Conservation (phyloP, 1,140 invertebrate genomes). For the Nasonia longicornis region DNA sequence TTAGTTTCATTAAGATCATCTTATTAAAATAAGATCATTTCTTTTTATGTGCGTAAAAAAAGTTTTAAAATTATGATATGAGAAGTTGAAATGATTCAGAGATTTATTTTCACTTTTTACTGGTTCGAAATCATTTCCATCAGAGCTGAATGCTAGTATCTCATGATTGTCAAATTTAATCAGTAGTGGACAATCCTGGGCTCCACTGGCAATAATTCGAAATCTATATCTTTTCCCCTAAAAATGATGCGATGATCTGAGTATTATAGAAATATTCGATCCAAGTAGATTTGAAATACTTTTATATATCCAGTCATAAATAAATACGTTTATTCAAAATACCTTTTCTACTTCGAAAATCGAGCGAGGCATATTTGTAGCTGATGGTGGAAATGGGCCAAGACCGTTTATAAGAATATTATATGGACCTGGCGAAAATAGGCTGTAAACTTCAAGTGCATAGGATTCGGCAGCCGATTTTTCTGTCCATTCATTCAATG, state of each 20-base stretch:
- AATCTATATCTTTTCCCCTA: conserved; percentile 84
- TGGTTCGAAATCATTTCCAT: conserved; percentile 75
- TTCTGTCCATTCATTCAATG: conserved; percentile 85
- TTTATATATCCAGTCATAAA: too few species aligned
- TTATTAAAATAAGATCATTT: too few species aligned
- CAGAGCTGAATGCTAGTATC: conserved; percentile 81
- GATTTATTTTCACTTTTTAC: not conserved
- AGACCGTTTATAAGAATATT: conserved; percentile 83
- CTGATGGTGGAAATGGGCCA: conserved; percentile 61
- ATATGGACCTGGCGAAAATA: conserved; percentile 75
- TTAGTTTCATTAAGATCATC: too few species aligned
- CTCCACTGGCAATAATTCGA: conserved; percentile 87
- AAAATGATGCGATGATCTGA: conserved; percentile 16
- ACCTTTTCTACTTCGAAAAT: not conserved
- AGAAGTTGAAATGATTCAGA: too few species aligned
- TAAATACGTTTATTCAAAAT: too few species aligned
- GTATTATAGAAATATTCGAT: too few species aligned
- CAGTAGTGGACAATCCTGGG: conserved; percentile 88
- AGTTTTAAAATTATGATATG: too few species aligned
- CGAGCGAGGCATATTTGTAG: not conserved
- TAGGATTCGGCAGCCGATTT: conserved; percentile 79
- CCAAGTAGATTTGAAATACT: too few species aligned
- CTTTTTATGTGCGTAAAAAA: too few species aligned
- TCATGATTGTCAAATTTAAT: conserved; percentile 87
- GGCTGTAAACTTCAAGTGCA: conserved; percentile 69